Base-by-base conservation (phyloP, 1,140 invertebrate species). In the Bombus impatiens region DNA sequence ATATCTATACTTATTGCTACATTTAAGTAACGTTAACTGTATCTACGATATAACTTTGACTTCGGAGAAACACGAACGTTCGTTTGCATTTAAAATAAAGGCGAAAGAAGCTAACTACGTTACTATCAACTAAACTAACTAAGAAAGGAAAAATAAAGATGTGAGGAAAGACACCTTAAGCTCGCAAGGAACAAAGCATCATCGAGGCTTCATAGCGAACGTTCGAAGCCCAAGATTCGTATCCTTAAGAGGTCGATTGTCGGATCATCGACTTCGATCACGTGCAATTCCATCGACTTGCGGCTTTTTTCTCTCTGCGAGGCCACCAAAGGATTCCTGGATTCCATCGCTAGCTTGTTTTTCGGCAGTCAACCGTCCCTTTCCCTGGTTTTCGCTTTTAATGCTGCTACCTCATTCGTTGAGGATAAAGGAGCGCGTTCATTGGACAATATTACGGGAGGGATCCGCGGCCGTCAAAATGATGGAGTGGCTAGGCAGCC, bases 381-480 rank as follows among this genome's bases (percentile, higher is more conserved):
- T 32, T 25, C 8, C 10, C 25, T 10, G 22, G 47, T 42, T 22
- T 28, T 28, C 32, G 78, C 1, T 80, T 74, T 82, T 82, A 82
- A 82, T 35, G 70, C 79, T 44, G 37, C 47, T 59, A 72, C 67
- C 47, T 72, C 47, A 42, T 74, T 82, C 79, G 79, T 35, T 18
- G 78, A 53, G 78, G 80, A 89, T 88, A 88, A 89, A 88, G 87
- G 70, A 74, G 87, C 74, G 87, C 83, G 87, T 88, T 89, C 88
- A 88, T 89, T 89, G 88, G 87, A 89, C 87, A 88, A 88, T 84
- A 88, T 89, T 88, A 89, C 83, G 83, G 82, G 83, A 88, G 88
- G 88, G 87, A 88, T 89, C 86, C 88, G 78, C 78, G 68, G 44
- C 87, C 85, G 88, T 89, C 88, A 89, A 89, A 89, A 89, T 89